Percentiles rank a stretch among this genome's conserved stretches.
phyloP scores from a whole-genome alignment of 2,888 invertebrate species.

The Tubulanus polymorphus region DNA sequence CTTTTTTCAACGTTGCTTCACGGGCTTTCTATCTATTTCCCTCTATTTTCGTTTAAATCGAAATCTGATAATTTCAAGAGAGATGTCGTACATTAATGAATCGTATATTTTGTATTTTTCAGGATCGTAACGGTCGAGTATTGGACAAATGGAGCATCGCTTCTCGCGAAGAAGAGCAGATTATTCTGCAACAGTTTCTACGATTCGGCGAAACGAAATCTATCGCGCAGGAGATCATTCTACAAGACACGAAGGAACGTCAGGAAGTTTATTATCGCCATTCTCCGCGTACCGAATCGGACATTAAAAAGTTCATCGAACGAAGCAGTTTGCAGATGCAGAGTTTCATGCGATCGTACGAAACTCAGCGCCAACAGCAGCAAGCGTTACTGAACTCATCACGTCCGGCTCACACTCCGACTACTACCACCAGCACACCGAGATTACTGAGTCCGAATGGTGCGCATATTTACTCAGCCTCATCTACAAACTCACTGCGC shows the following conservation, averaged over 20 bases:
- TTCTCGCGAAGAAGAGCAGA: conserved; percentile 81
- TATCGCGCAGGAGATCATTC: conserved; percentile 66
- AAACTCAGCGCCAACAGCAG: no score
- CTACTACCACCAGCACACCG: background rate
- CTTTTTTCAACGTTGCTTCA: no score
- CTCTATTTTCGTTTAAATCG: no score
- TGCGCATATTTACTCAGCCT: conserved; percentile 29
- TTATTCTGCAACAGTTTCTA: conserved; percentile 87
- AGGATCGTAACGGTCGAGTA: conserved; percentile 78
- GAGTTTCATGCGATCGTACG: conserved; percentile 42
- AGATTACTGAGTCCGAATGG: conserved; percentile 27
- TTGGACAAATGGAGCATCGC: conserved; percentile 86
- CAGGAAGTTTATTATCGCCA: conserved; percentile 40
- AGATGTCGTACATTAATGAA: no score
- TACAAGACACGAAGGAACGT: conserved; percentile 51
- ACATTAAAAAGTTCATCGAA: conserved; percentile 61
- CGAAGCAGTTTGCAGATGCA: conserved; percentile 49
- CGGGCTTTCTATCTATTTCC: no score
- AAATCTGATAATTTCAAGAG: no score
- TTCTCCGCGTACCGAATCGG: conserved; percentile 55
- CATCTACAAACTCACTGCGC: conserved; percentile 8
- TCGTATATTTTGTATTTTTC: no score
- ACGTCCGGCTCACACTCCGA: conserved; percentile 21
- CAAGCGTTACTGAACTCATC: conserved; percentile 28
- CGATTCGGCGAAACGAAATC: conserved; percentile 85